Evolutionary conservation across 1,140 invertebrate species (phyloP), one percentile per base, ranked within the genome.

Genomic region (Drosophila nebulosa): DNA sequence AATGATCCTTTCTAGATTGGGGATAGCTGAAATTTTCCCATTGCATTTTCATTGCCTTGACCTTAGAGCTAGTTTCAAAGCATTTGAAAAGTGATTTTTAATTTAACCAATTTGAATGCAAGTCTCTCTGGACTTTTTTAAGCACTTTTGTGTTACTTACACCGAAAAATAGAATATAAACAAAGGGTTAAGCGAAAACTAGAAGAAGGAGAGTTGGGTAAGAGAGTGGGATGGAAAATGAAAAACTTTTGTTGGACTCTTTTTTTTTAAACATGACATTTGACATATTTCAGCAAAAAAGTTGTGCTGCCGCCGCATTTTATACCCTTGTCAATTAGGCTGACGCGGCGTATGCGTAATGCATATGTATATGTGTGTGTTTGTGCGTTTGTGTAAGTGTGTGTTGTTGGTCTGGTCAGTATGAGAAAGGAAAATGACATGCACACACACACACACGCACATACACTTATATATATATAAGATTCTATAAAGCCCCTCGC

Each of bases 271-370:
- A 62, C 65, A 74, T 68, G 78, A 83, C 83, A 88, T 79, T 76
- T 88, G 78, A 88, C 78, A 88, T 88, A 83, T 88, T 88, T 79
- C 68, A 74, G 69, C 71, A 66, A 74, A 76, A 86, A 73, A 73
- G 65, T 79, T 79, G 62, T 70, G 78, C 78, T 76, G 73, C 68
- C 65, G 74, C 61, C 79, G 69, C 78, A 46, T 65, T 81, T 66
- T 73, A 36, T 79, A 88, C 83, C 83, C 83, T 88, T 88, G 78
- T 88, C 83, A 88, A 88, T 88, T 88, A 79, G 71, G 81, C 78
- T 83, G 83, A 88, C 83, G 73, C 64, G 79, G 83, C 83, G 83
- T 83, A 88, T 83, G 72, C 78, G 68, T 79, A 70, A 88, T 88
- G 69, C 65, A 75, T 61, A 57, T 68, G 67, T 27, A 26, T 21